These are phyloP conservation scores for Cryptosula pallasiana DNA, from an alignment of 2,888 invertebrate species.

Conservation along the genomic window DNA sequence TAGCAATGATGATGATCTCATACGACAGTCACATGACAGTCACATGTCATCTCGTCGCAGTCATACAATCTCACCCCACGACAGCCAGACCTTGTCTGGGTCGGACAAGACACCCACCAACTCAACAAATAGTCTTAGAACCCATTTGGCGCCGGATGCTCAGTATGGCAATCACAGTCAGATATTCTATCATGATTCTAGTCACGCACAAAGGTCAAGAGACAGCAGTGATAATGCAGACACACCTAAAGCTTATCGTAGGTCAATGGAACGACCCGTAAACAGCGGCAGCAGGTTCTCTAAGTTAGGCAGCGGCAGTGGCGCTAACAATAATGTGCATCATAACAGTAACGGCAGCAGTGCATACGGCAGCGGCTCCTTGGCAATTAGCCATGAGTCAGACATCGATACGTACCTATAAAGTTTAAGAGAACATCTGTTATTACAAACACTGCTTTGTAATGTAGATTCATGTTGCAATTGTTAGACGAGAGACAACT, in stretches of 20 bases:
- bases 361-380: conserved; percentile 16
- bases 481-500: no score
- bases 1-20: background rate
- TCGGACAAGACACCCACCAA: conserved; percentile 7
- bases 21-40: background rate
- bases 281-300: background rate
- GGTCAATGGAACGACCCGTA: background rate
- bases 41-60: background rate
- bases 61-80: background rate
- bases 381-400: conserved; percentile 12
- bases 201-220: background rate
- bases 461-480: no score
- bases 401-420: conserved; percentile 17
- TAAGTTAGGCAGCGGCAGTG: background rate
- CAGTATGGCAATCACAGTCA: background rate
- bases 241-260: background rate
- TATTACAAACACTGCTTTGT: background rate
- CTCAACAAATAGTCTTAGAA: background rate
- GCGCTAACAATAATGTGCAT: background rate
- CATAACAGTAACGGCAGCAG: conserved; percentile 23
- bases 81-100: background rate
- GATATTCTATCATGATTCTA: background rate
- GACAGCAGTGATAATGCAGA: background rate
- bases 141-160: background rate
- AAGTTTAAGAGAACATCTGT: background rate